Conservation (phyloP, 2,797 vertebrate species). For the Rallus crepitans region DNA sequence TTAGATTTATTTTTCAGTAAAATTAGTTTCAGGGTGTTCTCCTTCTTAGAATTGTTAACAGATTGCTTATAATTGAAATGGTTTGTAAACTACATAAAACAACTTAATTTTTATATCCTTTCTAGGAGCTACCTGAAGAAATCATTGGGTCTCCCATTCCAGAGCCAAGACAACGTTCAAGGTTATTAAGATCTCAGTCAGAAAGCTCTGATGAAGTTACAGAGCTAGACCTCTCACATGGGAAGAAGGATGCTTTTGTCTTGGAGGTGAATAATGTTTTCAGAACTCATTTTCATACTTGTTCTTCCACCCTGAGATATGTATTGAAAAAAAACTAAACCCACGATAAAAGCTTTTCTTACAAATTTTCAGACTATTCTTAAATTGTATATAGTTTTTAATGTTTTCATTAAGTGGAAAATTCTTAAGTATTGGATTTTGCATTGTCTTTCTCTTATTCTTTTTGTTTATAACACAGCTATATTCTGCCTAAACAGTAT, state of each 20-base stretch:
- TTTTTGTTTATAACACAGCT: background rate
- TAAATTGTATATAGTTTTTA: background rate
- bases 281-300: background rate
- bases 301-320: background rate
- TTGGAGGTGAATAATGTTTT: conserved; percentile 85
- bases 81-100: background rate
- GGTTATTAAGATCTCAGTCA: conserved; percentile 93
- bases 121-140: conserved; percentile 92
- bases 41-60: background rate
- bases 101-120: background rate
- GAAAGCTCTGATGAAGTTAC: conserved; percentile 97
- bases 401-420: background rate
- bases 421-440: background rate
- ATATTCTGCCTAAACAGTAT: background rate
- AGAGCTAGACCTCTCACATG: conserved; percentile 96
- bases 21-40: background rate
- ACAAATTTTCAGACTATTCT: background rate
- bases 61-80: background rate
- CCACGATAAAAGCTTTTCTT: background rate
- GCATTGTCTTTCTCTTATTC: background rate
- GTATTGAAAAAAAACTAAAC: background rate
- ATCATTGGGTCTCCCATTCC: conserved; percentile 94
- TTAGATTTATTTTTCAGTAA: background rate
- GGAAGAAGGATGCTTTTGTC: conserved; percentile 98
- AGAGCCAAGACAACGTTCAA: conserved; percentile 92